These are phyloP conservation scores for Drosophila bunnanda DNA, from an alignment of 2,888 invertebrate genomes.

Conservation along the genomic window DNA sequence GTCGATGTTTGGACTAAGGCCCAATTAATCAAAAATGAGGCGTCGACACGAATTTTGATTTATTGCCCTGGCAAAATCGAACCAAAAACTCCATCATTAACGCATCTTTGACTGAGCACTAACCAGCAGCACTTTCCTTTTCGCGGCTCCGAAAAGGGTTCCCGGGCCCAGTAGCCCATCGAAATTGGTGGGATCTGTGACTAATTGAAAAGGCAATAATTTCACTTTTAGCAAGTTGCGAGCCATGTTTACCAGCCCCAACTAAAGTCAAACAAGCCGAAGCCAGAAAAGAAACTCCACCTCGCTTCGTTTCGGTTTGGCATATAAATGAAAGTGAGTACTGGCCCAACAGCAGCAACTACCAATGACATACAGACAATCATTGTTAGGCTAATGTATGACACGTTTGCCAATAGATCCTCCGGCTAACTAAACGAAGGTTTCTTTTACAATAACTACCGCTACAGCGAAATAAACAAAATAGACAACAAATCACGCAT, in stretches of 20 bases:
- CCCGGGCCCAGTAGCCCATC: slow-evolving; percentile 18
- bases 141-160: slow-evolving; percentile 22
- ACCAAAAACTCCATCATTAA: slow-evolving; percentile 47
- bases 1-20: slow-evolving; percentile 33
- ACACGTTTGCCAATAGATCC: slow-evolving; percentile 59
- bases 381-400: slow-evolving; percentile 73
- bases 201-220: slow-evolving; percentile 66
- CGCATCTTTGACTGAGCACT: slow-evolving; percentile 5
- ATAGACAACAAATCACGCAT: slow-evolving; percentile 43
- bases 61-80: slow-evolving; percentile 64
- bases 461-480: background rate
- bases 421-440: slow-evolving; percentile 2
- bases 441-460: slow-evolving; percentile 4
- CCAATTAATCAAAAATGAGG: slow-evolving; percentile 65
- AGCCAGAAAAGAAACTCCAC: slow-evolving; percentile 66
- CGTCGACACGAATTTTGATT: slow-evolving; percentile 54
- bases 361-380: slow-evolving; percentile 61
- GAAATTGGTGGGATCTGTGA: slow-evolving; percentile 42
- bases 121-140: slow-evolving; percentile 27
- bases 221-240: slow-evolving; percentile 76
- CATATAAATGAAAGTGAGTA: slow-evolving; percentile 76
- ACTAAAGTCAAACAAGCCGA: slow-evolving; percentile 51
- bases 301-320: slow-evolving; percentile 23
- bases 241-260: slow-evolving; percentile 40
- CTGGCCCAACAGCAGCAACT: slow-evolving; percentile 44